These are phyloP conservation scores for Colossoma macropomum DNA, from an alignment of 2,113 vertebrate genomes.

Conservation along the genomic window DNA sequence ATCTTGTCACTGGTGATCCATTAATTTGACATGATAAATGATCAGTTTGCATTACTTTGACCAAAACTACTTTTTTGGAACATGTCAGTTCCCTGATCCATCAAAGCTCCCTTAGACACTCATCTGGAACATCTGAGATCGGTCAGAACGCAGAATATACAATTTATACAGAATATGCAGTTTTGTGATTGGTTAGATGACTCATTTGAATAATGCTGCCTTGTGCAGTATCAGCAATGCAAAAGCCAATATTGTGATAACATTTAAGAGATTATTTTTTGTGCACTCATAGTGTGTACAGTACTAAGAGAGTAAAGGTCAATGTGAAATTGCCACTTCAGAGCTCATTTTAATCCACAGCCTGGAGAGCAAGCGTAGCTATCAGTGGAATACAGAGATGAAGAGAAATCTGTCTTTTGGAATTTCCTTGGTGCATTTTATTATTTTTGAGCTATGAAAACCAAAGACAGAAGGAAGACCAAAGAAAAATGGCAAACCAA, in stretches of 20 bases:
- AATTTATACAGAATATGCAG: neutral
- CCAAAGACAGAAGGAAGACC: neutral
- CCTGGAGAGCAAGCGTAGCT: slow-evolving; percentile 1
- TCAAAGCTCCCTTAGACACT: no score
- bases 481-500: neutral
- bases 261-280: neutral
- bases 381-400: slow-evolving; percentile 32
- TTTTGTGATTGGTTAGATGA: neutral
- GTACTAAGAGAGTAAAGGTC: slow-evolving; percentile 43
- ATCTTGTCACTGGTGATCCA: no score
- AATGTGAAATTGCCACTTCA: slow-evolving; percentile 49
- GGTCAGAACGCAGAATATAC: neutral
- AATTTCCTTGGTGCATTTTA: slow-evolving; percentile 25
- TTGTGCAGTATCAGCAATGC: neutral
- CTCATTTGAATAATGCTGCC: neutral
- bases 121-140: no score
- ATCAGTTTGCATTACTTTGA: no score
- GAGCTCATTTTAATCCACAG: slow-evolving; percentile 39
- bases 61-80: no score
- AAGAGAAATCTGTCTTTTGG: slow-evolving; percentile 20
- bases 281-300: neutral
- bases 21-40: no score
- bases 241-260: neutral
- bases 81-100: no score
- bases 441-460: slow-evolving; percentile 19